Evolutionary conservation across 2,888 invertebrate species (phyloP), one percentile per base, ranked within the genome.

Genomic region (Eupithecia centaureata): DNA sequence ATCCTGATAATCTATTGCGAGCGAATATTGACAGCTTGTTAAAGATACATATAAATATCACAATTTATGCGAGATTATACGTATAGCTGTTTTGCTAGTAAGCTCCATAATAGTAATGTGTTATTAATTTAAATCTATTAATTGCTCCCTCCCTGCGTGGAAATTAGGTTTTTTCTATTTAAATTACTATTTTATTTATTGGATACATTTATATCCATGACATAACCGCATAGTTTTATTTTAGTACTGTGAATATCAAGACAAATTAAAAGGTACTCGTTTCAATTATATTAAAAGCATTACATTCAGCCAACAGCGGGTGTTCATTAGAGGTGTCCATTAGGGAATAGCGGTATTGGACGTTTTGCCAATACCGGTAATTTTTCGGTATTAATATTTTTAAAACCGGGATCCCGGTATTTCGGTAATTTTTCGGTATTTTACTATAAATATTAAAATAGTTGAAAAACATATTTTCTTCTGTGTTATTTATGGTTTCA

Each of bases 1-100:
- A 88, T 80, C 77, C 76, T 73, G 75, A 81, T 81, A 78, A 83
- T 82, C 76, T 82, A 82, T 80, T 60, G 75, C 67, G 60, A 75
- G 68, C 67, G 68, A 71, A 72, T 73, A 73, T 68, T 65, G 67
- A 70, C 72, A 54, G 62, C 64, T 67, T 38, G 54, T 59, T 56
- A 42, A 63, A 52, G 15, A 52, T 27, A n/a, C n/a, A n/a, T n/a
- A 56, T 56, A 61, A 28, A 64, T 30, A 30, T 56, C 52, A 27
- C 52, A 52, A 52, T 52, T 52, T 27, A 52, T 52, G 27, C 27
- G 27, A 27, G 27, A 52, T 27, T 52, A 27, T 15, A 27, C 4
- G 2, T 18, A 52, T 22, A 52, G 13, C 25, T 2, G 52, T 27
- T 27, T 15, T 52, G 15, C 27, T 5, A 52, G 27, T 52, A 52